Conservation (phyloP, 2,113 vertebrate genomes). For the Periophthalmodon schlosseri region DNA sequence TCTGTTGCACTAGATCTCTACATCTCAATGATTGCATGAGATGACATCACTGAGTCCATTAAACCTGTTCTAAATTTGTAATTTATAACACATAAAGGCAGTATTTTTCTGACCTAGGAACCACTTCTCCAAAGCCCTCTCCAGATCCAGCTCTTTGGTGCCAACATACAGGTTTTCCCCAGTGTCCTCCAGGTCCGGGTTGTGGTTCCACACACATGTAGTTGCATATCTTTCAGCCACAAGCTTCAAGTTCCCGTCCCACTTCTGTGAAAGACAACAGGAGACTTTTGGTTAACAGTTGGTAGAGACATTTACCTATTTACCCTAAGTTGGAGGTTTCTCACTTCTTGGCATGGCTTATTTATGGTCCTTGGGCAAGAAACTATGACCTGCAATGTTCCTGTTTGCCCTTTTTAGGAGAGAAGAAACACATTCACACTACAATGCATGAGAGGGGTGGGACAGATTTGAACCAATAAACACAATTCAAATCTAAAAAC, state of each 20-base stretch:
- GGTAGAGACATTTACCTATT: neutral
- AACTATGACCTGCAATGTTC: neutral
- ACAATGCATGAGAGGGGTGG: too few species aligned
- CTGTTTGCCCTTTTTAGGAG: neutral
- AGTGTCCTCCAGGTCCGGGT: conserved; percentile 50
- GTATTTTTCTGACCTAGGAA: conserved; percentile 59
- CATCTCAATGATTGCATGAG: neutral
- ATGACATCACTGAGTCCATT: neutral
- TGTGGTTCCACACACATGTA: conserved; percentile 75
- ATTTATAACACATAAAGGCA: neutral
- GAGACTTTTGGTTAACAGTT: neutral
- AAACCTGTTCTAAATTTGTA: neutral
- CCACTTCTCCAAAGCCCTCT: conserved; percentile 63
- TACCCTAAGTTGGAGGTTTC: neutral
- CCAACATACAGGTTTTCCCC: conserved; percentile 73
- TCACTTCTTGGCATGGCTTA: neutral
- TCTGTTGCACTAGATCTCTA: neutral
- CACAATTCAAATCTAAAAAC: too few species aligned
- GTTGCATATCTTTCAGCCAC: conserved; percentile 64
- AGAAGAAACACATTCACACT: too few species aligned
- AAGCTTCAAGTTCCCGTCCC: conserved; percentile 58
- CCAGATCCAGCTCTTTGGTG: conserved; percentile 37
- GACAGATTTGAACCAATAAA: too few species aligned
- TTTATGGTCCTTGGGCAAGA: neutral
- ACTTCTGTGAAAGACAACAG: conserved; percentile 56